A percentile compares a stretch with the other conserved stretches of the same genome.
Conservation (phyloP, 2,797 vertebrate species). For the Labeo calbasu region DNA sequence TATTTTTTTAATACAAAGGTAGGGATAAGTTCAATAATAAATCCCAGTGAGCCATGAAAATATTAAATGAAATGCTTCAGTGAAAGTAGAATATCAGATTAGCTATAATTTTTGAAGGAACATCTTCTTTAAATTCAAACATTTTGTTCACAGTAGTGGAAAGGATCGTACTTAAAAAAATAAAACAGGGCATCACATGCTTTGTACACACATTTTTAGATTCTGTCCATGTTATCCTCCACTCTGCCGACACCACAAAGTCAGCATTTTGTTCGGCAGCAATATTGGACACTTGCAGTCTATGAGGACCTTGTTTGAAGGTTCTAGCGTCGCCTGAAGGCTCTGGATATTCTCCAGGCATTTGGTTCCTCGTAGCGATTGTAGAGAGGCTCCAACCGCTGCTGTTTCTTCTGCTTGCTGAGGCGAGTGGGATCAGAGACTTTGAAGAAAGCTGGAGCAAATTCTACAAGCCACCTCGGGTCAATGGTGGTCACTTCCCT, state of each 20-base stretch:
- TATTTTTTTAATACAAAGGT: not conserved
- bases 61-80: not conserved
- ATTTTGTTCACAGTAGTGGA: not conserved
- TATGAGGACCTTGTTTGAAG: not conserved
- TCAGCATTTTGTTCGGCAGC: not conserved
- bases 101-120: not conserved
- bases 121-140: not conserved
- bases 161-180: not conserved
- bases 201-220: not conserved
- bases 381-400: slow-evolving; percentile 94
- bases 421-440: slow-evolving; percentile 97
- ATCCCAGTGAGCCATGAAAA: not conserved
- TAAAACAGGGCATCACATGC: not conserved
- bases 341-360: slow-evolving; percentile 96
- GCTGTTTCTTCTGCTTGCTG: slow-evolving; percentile 99
- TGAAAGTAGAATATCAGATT: not conserved
- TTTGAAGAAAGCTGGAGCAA: slow-evolving; percentile 97
- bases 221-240: slow-evolving; percentile 20
- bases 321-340: slow-evolving; percentile 88
- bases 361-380: slow-evolving; percentile 98
- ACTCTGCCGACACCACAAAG: not conserved
- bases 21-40: not conserved
- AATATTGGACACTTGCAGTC: slow-evolving; percentile 13
- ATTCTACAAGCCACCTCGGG: slow-evolving; percentile 97
- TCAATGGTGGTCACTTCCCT: slow-evolving; percentile 98